phyloP scores from a whole-genome alignment of 1,140 invertebrate species.

The Aphelinus certus region DNA sequence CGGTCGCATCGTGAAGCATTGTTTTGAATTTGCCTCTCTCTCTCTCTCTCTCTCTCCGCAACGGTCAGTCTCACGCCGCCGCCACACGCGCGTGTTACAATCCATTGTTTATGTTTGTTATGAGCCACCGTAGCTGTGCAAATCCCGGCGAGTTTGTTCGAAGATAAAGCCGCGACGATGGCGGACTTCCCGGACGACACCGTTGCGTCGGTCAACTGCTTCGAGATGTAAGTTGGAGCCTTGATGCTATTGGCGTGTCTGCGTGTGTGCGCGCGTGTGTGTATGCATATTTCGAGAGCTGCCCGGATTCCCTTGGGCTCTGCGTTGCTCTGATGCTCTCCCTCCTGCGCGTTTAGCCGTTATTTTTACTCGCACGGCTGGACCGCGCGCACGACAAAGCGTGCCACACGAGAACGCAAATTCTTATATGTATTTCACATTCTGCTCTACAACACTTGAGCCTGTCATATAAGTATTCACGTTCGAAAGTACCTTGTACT shows the following conservation, averaged over 20 bases:
- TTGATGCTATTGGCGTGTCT: too few relatives aligned
- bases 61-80: neutral
- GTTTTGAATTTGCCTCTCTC: conserved; percentile 50
- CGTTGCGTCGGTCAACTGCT: conserved; percentile 47
- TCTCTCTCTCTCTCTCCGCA: too few relatives aligned
- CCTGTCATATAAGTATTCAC: too few relatives aligned
- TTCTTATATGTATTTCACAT: neutral
- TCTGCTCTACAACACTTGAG: neutral
- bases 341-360: conserved; percentile 6
- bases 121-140: neutral
- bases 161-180: conserved; percentile 36
- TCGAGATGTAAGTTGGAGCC: conserved; percentile 51
- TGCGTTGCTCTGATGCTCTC: neutral
- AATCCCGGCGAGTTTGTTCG: neutral
- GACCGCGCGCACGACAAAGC: neutral
- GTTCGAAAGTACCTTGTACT: neutral
- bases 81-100: neutral
- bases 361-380: conserved; percentile 21
- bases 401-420: conserved; percentile 7
- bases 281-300: neutral
- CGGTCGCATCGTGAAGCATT: conserved; percentile 38
- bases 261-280: neutral
- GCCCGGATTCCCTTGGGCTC: conserved; percentile 3
- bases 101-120: conserved; percentile 9
- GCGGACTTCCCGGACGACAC: conserved; percentile 51